These are phyloP conservation scores for Fragum whitleyi DNA, from an alignment of 2,888 invertebrate species.

Conservation along the genomic window DNA sequence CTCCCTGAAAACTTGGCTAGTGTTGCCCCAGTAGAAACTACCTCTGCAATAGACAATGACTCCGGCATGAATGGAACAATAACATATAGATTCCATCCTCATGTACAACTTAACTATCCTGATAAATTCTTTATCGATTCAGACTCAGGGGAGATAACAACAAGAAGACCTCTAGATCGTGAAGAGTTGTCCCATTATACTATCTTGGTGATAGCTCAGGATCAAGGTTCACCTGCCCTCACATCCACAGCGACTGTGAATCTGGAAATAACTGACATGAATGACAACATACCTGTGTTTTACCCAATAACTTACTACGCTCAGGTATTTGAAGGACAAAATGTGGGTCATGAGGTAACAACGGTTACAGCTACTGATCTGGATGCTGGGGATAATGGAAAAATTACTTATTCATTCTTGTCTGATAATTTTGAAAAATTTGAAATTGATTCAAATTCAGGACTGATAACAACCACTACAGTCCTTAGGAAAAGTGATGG, in stretches of 20 bases:
- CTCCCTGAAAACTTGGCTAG: constrained; percentile 72
- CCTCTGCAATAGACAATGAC: constrained; percentile 94
- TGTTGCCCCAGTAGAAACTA: constrained; percentile 86
- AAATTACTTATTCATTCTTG: constrained; percentile 86
- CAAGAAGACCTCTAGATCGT: constrained; percentile 91
- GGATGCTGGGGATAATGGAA: constrained; percentile 95
- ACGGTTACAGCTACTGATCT: constrained; percentile 93
- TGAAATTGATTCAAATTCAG: constrained; percentile 91
- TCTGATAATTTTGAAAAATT: constrained; percentile 89
- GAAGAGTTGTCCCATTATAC: constrained; percentile 89
- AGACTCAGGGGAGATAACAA: constrained; percentile 94
- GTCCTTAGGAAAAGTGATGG: constrained; percentile 93
- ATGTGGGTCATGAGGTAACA: constrained; percentile 89
- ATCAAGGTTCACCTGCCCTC: constrained; percentile 94
- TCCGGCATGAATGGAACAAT: constrained; percentile 92
- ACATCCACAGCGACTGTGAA: constrained; percentile 95
- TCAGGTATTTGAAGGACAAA: constrained; percentile 89
- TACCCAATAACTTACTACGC: constrained; percentile 95
- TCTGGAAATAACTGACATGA: constrained; percentile 93
- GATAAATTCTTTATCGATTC: constrained; percentile 96
- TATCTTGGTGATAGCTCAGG: constrained; percentile 94
- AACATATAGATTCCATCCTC: constrained; percentile 89
- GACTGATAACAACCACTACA: constrained; percentile 91
- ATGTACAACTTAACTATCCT: constrained; percentile 93
- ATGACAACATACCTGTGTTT: constrained; percentile 96